Conservation (phyloP, 1,140 invertebrate genomes). For the Drosophila chauvacae region DNA sequence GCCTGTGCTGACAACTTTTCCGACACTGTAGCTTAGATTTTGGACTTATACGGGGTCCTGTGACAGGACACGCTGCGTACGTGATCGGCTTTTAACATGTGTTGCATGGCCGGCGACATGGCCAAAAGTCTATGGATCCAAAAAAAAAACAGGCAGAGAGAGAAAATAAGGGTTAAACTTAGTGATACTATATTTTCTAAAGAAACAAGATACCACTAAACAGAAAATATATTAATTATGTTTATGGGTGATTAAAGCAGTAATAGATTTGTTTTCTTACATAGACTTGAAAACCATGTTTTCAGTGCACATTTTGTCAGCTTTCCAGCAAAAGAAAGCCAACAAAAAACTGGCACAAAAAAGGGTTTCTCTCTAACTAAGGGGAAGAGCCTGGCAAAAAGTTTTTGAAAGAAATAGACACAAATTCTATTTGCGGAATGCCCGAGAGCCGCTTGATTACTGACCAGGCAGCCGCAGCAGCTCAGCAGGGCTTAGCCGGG, state of each 20-base stretch:
- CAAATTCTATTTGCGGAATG: conserved; percentile 12
- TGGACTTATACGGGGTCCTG: conserved; percentile 51
- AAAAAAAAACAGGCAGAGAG: conserved; percentile 14
- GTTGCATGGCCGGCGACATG: conserved; percentile 55
- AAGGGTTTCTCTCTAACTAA: neutral
- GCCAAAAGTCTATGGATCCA: conserved; percentile 23
- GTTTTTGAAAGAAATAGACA: conserved; percentile 6
- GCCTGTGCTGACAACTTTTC: conserved; percentile 44
- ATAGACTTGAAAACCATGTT: neutral
- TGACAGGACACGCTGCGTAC: conserved; percentile 74
- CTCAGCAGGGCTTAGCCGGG: conserved; percentile 16
- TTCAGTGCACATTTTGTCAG: conserved; percentile 2
- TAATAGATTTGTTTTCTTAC: neutral
- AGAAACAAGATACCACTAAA: accelerated
- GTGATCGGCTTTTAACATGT: conserved; percentile 61
- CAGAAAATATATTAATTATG: too few species aligned
- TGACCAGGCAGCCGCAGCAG: conserved; percentile 20
- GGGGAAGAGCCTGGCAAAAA: conserved; percentile 3
- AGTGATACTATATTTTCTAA: neutral
- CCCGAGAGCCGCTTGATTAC: conserved; percentile 26
- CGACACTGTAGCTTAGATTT: conserved; percentile 53
- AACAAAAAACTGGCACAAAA: neutral
- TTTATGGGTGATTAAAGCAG: too few species aligned
- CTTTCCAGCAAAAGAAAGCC: neutral
- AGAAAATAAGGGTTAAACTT: conserved; percentile 3